phyloP scores from a whole-genome alignment of 2,113 vertebrate species.

The Triplophysa dalaica region DNA sequence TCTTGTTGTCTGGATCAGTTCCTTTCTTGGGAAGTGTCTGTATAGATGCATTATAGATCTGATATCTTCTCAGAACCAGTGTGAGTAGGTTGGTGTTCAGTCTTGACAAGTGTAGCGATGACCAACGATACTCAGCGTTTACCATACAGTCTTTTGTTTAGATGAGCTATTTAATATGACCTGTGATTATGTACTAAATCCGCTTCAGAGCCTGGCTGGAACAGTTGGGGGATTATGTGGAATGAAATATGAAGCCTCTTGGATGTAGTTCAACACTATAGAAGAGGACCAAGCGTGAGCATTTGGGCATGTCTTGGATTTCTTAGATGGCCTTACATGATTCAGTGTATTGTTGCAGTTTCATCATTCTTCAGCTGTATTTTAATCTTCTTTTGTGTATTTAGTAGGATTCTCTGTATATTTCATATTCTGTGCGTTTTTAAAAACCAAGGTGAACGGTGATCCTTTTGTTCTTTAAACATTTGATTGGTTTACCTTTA shows the following conservation, averaged over 20 bases:
- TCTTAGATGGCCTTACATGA: neutral
- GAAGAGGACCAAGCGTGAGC: neutral
- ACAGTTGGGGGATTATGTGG: constrained; percentile 49
- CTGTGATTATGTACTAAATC: constrained; percentile 20
- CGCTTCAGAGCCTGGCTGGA: constrained; percentile 9
- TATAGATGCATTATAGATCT: too few species aligned
- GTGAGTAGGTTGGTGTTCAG: neutral
- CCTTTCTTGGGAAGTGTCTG: too few species aligned
- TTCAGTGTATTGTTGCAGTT: neutral
- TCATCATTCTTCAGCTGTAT: neutral
- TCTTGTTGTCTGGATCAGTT: neutral
- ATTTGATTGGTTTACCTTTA: too few species aligned
- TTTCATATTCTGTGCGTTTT: too few species aligned
- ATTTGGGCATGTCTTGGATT: neutral
- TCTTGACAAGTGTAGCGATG: neutral
- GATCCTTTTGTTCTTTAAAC: too few species aligned
- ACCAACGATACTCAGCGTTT: neutral
- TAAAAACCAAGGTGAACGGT: too few species aligned
- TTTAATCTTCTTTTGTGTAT: neutral
- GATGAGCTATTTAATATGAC: constrained; percentile 27
- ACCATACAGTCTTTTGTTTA: constrained; percentile 18
- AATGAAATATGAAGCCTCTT: constrained; percentile 13
- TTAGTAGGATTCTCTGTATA: neutral
- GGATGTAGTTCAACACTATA: neutral
- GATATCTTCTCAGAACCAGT: neutral